Conservation (phyloP, 2,113 vertebrate genomes). For the mouse (Mus musculus) region GRCm39 chr4:149057501-149058000, state of each 20-base stretch:
- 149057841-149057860: neutral
- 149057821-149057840: neutral
- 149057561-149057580: conserved; percentile 94
- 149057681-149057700: conserved; percentile 82
- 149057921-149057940: neutral
- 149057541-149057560: conserved; percentile 91
- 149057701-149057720: conserved; percentile 30
- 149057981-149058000: neutral
- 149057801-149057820: neutral
- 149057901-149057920: neutral
- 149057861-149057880: neutral
- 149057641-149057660: conserved; percentile 90
- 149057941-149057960: neutral
- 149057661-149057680: conserved; percentile 90
- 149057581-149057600: conserved; percentile 92
- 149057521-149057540: conserved; percentile 82
- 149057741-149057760: neutral
- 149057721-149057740: neutral
- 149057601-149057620: conserved; percentile 94
- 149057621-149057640: conserved; percentile 91
- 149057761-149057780: neutral
- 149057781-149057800: neutral
- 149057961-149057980: neutral
- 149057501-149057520: conserved; percentile 70
- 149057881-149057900: neutral